phyloP scores from a whole-genome alignment of 2,113 vertebrate species.

The Trichomycterus rosablanca region DNA sequence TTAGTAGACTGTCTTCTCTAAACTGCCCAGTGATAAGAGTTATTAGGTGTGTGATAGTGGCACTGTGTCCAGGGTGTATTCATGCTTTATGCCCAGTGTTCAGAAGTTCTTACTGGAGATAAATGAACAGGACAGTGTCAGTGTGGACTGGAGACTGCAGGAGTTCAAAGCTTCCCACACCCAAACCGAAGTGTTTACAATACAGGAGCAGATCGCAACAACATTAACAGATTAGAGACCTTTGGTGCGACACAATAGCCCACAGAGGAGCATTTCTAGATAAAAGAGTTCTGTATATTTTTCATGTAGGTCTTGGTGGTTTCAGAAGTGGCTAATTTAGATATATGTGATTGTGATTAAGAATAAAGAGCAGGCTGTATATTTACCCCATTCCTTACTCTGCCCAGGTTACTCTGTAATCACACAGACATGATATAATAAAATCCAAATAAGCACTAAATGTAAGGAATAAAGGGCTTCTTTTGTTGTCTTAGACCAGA shows the following conservation, averaged over 20 bases:
- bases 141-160: background rate
- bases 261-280: background rate
- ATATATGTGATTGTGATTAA: background rate
- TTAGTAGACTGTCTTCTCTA: no score
- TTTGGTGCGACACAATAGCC: background rate
- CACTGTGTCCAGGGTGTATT: no score
- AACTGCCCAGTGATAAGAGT: no score
- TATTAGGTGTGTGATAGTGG: no score
- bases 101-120: no score
- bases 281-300: constrained; percentile 17
- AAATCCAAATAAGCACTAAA: background rate
- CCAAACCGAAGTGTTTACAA: constrained; percentile 8
- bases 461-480: background rate
- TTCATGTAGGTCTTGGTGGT: constrained; percentile 1
- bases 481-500: no score
- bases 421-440: background rate
- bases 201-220: background rate
- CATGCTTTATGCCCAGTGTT: no score
- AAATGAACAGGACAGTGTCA: background rate
- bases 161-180: background rate
- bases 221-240: constrained; percentile 10
- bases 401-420: background rate
- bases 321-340: background rate
- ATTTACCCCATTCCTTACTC: background rate
- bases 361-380: background rate